Conservation (phyloP, 2,113 vertebrate species). For the Haplochromis burtoni region DNA sequence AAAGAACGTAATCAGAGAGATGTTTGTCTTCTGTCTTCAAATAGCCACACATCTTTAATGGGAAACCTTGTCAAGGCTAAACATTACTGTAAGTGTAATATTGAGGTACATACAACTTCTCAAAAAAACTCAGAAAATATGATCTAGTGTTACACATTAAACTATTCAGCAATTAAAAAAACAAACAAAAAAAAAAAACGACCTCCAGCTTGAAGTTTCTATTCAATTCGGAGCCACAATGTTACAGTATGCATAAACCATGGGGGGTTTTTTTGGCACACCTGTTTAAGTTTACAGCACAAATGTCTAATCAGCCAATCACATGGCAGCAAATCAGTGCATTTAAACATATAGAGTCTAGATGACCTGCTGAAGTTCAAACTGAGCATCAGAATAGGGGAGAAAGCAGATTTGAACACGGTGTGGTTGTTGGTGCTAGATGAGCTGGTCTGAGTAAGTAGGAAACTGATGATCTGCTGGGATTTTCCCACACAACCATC, state of each 20-base stretch:
- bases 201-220: background rate
- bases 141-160: background rate
- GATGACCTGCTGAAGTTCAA: background rate
- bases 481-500: background rate
- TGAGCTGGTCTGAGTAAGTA: background rate
- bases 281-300: background rate
- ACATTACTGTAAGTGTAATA: background rate
- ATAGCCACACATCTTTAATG: background rate
- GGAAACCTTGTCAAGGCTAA: background rate
- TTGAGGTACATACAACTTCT: background rate
- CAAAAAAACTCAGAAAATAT: background rate
- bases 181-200: background rate
- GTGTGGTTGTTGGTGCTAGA: background rate
- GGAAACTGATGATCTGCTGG: background rate
- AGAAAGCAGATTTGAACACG: background rate
- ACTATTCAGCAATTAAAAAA: background rate
- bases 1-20: background rate
- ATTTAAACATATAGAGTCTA: background rate
- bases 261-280: fast-evolving
- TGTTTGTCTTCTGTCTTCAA: background rate
- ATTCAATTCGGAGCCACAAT: background rate
- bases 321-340: background rate
- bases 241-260: background rate
- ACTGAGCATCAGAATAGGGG: background rate
- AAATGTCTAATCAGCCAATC: background rate